Conservation (phyloP, 2,797 vertebrate genomes). For the Parambassis ranga region DNA sequence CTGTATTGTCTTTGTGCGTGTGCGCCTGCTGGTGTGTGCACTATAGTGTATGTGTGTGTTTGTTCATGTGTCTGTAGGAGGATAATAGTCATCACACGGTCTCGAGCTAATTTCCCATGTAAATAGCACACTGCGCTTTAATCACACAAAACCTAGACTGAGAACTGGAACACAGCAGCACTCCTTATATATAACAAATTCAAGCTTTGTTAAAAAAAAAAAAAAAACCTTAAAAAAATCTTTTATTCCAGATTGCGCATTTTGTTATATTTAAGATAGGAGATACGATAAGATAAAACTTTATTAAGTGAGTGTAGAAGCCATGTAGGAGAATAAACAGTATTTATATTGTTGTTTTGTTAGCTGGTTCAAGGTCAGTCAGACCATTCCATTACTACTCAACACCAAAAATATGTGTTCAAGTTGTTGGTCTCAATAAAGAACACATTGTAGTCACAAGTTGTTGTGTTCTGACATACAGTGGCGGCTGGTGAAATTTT, state of each 20-base stretch:
- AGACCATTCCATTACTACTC: too few species aligned
- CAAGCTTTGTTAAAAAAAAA: conserved; percentile 48
- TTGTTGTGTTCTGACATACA: too few species aligned
- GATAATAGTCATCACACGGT: conserved; percentile 89
- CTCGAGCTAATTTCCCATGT: conserved; percentile 95
- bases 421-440: too few species aligned
- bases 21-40: conserved; percentile 21
- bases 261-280: too few species aligned
- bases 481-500: too few species aligned
- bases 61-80: conserved; percentile 75
- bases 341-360: too few species aligned
- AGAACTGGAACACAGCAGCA: conserved; percentile 72
- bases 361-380: too few species aligned
- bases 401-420: too few species aligned
- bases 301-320: too few species aligned
- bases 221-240: conserved; percentile 10
- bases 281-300: too few species aligned
- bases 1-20: conserved; percentile 51
- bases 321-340: too few species aligned
- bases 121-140: conserved; percentile 94
- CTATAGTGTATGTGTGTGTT: conserved; percentile 65
- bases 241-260: conserved; percentile 33
- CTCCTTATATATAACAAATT: conserved; percentile 70
- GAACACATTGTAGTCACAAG: too few species aligned
- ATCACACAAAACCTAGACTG: conserved; percentile 82